Evolutionary conservation across 2,797 vertebrate genomes (phyloP).

Genomic region (Sebastes minor): DNA sequence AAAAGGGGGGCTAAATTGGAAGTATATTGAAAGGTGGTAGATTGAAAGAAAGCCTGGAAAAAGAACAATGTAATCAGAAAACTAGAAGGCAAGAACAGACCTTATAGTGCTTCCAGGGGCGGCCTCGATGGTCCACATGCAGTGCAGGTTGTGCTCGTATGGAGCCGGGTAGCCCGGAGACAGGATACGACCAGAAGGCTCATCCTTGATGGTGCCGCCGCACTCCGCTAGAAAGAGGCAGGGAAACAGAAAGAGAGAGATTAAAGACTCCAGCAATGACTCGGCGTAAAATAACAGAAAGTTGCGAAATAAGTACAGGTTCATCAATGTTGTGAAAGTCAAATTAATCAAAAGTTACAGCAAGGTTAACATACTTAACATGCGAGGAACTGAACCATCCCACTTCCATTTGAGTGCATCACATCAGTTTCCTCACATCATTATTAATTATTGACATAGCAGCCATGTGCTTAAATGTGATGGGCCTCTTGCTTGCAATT

Average conservation of each 20-base stretch:
- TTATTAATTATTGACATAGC: conserved; percentile 56
- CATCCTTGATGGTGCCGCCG: conserved; percentile 90
- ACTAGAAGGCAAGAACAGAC: conserved; percentile 75
- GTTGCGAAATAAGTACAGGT: not conserved
- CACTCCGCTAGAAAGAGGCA: conserved; percentile 87
- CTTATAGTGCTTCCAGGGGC: conserved; percentile 94
- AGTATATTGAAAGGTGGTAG: conserved; percentile 58
- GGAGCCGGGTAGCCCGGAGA: conserved; percentile 97
- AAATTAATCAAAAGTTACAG: conserved; percentile 23
- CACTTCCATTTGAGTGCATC: conserved; percentile 40
- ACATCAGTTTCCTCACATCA: conserved; percentile 36
- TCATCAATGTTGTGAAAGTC: not conserved
- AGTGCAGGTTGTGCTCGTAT: conserved; percentile 98
- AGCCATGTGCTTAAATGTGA: conserved; percentile 27
- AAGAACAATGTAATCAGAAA: conserved; percentile 64
- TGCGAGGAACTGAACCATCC: not conserved
- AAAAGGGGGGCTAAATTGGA: conserved; percentile 54
- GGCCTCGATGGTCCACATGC: conserved; percentile 95
- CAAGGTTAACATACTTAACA: conserved; percentile 31
- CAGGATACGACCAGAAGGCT: conserved; percentile 88
- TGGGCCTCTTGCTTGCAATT: conserved; percentile 44
- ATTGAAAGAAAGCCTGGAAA: conserved; percentile 59
- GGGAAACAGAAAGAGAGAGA: not conserved
- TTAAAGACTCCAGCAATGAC: not conserved
- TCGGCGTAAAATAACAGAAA: not conserved